These are phyloP conservation scores for Diachasma alloeum DNA, from an alignment of 1,140 invertebrate species.

Conservation along the genomic window DNA sequence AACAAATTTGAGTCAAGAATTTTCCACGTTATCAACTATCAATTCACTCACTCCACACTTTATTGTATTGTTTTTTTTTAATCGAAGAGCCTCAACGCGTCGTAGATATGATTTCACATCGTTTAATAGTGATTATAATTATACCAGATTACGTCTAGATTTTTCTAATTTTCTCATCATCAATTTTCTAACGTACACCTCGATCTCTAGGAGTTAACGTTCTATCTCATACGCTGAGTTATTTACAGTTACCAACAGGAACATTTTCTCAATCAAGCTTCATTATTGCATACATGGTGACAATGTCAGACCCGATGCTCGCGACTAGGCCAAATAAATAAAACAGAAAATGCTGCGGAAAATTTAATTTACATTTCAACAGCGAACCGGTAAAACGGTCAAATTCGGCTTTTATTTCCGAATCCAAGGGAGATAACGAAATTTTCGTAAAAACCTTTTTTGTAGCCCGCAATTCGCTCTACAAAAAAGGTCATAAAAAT, in stretches of 20 bases:
- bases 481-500: background rate
- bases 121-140: conserved; percentile 22
- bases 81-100: conserved; percentile 27
- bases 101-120: conserved; percentile 35
- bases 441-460: background rate
- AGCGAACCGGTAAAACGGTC: too few species aligned
- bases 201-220: conserved; percentile 21
- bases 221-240: conserved; percentile 13
- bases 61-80: conserved; percentile 12
- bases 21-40: background rate
- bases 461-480: background rate
- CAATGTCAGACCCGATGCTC: too few species aligned
- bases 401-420: too few species aligned
- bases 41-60: background rate
- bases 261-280: background rate
- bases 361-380: too few species aligned
- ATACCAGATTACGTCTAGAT: background rate
- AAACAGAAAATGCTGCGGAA: background rate
- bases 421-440: too few species aligned
- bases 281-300: background rate
- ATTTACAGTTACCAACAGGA: conserved; percentile 25
- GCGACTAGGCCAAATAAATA: too few species aligned
- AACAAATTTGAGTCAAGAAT: background rate
- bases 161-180: background rate
- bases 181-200: background rate